Conservation (phyloP, 2,113 vertebrate genomes). For the human (Homo sapiens) region DNA sequence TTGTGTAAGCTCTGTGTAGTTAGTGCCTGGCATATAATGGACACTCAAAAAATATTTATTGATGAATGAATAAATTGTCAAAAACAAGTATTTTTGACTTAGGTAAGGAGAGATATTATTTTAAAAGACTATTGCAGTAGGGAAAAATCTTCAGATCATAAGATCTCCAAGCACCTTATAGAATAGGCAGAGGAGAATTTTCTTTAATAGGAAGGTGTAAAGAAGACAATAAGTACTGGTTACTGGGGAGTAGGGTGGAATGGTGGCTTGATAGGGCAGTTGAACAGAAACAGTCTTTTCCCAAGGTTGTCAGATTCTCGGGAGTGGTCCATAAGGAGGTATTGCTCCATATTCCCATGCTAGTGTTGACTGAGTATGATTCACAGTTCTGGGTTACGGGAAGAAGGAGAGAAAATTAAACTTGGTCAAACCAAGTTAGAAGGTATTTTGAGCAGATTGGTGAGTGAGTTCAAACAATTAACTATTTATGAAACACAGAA, state of each 20-base stretch:
- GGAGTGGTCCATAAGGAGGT: background rate
- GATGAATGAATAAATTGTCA: background rate
- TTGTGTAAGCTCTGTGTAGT: background rate
- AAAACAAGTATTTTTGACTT: background rate
- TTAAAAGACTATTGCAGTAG: background rate
- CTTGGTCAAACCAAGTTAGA: background rate
- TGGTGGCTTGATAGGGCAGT: background rate
- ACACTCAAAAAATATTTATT: background rate
- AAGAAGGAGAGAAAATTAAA: background rate
- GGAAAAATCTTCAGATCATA: background rate
- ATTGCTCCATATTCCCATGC: background rate
- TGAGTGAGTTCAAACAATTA: background rate
- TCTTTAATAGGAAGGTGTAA: background rate
- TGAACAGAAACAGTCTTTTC: background rate
- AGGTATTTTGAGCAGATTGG: background rate
- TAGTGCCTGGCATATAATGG: background rate
- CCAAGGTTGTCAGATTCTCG: background rate
- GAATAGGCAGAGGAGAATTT: background rate
- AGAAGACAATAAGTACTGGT: background rate
- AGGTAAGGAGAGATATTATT: background rate
- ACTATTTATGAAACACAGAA: background rate
- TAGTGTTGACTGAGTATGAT: background rate
- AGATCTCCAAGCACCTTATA: background rate
- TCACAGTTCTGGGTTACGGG: background rate
- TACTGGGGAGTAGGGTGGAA: background rate